Evolutionary conservation across 2,797 vertebrate genomes (phyloP).

Genomic region (Cirrhinus mrigala): DNA sequence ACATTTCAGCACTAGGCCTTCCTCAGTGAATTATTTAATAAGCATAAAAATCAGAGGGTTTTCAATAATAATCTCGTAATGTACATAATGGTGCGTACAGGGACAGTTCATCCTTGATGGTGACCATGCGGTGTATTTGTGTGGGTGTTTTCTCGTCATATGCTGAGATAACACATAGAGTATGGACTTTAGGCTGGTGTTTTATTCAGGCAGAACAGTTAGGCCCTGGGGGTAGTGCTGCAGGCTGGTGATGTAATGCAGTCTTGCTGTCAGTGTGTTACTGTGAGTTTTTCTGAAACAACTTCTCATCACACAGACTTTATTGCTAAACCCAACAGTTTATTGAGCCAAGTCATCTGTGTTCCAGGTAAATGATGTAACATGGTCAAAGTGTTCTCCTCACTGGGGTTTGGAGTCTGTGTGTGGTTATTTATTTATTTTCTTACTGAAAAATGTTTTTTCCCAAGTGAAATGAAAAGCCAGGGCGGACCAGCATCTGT

Average conservation of each 20-base stretch:
- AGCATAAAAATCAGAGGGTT: not conserved
- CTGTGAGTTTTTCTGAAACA: conserved; percentile 24
- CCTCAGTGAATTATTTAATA: too few species aligned
- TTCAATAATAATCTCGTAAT: not conserved
- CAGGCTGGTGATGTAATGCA: conserved; percentile 46
- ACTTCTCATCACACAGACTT: conserved; percentile 25
- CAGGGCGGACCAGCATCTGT: not conserved
- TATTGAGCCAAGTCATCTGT: conserved; percentile 33
- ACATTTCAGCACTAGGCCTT: not conserved
- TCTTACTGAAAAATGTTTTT: not conserved
- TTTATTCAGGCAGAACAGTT: conserved; percentile 22
- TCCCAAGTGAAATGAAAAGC: not conserved
- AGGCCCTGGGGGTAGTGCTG: conserved; percentile 36
- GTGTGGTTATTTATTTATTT: not conserved
- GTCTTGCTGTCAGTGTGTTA: conserved; percentile 28
- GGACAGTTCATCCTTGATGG: not conserved
- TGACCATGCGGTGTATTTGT: not conserved
- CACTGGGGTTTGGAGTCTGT: not conserved
- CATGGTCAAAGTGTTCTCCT: not conserved
- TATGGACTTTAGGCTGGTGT: conserved; percentile 19
- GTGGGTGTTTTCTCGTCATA: conserved; percentile 3
- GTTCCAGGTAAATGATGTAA: conserved; percentile 29
- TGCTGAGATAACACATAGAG: not conserved
- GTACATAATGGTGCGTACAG: too few species aligned
- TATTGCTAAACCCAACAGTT: conserved; percentile 22